A percentile compares a stretch with the other conserved stretches of the same genome.
phyloP scores from a whole-genome alignment of 1,140 invertebrate species.

The Pemphigus obesinymphae region DNA sequence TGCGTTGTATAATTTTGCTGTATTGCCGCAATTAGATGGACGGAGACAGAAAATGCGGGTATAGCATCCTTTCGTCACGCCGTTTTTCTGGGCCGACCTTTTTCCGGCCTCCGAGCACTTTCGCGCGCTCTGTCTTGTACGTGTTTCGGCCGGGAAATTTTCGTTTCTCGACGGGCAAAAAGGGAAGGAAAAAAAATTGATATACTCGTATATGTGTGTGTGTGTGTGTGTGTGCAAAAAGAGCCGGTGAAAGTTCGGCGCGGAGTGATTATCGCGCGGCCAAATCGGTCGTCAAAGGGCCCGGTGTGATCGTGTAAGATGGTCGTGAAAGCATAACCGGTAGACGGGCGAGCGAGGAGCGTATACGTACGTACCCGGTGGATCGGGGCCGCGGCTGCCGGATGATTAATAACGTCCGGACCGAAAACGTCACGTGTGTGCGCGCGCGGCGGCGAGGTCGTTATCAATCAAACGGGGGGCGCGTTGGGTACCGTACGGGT shows the following conservation, averaged over 20 bases:
- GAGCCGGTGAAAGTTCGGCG: background rate
- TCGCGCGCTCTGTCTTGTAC: too few species aligned
- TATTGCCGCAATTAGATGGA: too few species aligned
- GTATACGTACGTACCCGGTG: background rate
- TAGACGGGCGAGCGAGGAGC: background rate
- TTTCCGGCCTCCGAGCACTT: too few species aligned
- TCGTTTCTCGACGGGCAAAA: too few species aligned
- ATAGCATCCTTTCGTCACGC: too few species aligned
- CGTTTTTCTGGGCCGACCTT: too few species aligned
- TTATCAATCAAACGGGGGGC: conserved; percentile 37
- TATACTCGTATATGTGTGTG: background rate
- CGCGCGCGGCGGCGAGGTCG: background rate
- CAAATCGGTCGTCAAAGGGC: background rate
- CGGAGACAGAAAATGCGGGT: too few species aligned
- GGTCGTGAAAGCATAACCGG: conserved; percentile 12
- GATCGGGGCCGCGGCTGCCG: background rate
- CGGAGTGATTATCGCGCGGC: background rate
- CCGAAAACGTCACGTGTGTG: conserved; percentile 12
- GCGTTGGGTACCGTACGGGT: background rate
- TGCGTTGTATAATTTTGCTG: too few species aligned
- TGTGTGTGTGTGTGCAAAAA: background rate
- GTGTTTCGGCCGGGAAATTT: too few species aligned
- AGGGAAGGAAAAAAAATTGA: too few species aligned
- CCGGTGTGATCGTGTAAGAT: conserved; percentile 4
- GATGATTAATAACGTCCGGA: conserved; percentile 28